Base-by-base conservation (phyloP, 2,888 invertebrate genomes). In the Drosophila macrospina region DNA sequence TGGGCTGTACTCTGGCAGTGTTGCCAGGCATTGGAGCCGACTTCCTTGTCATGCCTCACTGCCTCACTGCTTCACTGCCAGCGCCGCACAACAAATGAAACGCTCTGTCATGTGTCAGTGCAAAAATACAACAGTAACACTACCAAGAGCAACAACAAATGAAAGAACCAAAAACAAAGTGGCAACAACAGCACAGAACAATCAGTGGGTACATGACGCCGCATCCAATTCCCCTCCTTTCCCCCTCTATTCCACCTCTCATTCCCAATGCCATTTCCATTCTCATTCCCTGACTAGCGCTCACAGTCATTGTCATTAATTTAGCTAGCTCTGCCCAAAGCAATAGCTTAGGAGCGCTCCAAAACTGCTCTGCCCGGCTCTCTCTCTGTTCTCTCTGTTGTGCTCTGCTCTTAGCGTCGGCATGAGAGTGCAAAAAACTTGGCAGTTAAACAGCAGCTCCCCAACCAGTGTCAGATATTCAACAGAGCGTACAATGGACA, bases 61-160 rank as follows among this genome's bases (percentile, higher is more conserved):
- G 30, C 41, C 32, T 20, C 20, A 20, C 20, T 20, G 20, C 20
- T 20, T 1, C 20, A 20, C 20, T 64, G 30, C 41, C 32, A 42
- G 39, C 45, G 61, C 70, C 77, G 52, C 66, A 71, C 80, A 77
- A 87, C 83, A 84, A 85, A 88, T 85, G 88, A 88, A 85, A 83
- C 80, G 84, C 86, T 85, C 83, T 86, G 84, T 88, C 84, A 85
- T 85, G 88, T 85, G 88, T 88, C 86, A 88, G 88, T 70, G 88
- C 71, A 68, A 71, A 65, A 82, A 74, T 79, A 78, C 52, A 55
- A 11, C 32, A 61, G 11, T 32, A 42, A 55, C 42, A 61, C 36
- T 30, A 68, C 44, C 55, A 75, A 48, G 52, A 57, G 20, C 67
- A 62, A 66, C 63, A 69, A 36, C 32, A 41, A 30, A 11, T 16